These are phyloP conservation scores for Chalcis sispes DNA, from an alignment of 2,888 invertebrate genomes.

Conservation along the genomic window DNA sequence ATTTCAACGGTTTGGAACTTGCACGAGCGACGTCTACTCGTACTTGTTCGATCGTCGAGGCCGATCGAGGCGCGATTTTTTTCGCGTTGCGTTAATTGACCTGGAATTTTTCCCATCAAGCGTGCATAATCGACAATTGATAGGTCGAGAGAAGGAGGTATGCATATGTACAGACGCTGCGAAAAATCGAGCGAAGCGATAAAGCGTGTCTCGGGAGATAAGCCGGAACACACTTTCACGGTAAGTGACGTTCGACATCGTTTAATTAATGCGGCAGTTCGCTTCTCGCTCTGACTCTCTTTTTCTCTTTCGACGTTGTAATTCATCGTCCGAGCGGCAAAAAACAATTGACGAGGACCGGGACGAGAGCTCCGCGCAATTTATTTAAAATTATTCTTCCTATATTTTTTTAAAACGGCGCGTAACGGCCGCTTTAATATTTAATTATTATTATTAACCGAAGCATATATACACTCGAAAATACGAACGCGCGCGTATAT, in stretches of 20 bases:
- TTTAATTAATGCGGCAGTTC: constrained; percentile 35
- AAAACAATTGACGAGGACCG: too few relatives aligned
- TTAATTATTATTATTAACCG: too few relatives aligned
- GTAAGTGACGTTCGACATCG: constrained; percentile 19
- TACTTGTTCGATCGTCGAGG: not conserved
- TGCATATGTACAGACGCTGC: not conserved
- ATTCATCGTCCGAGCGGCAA: not conserved
- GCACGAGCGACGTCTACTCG: constrained; percentile 61
- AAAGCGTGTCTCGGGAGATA: constrained; percentile 6
- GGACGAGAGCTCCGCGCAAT: too few relatives aligned
- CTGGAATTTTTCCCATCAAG: constrained; percentile 8
- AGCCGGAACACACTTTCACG: constrained; percentile 16
- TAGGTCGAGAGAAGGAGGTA: not conserved
- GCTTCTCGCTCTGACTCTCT: not conserved
- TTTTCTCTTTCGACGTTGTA: not conserved
- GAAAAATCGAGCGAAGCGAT: constrained; percentile 8
- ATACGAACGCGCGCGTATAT: too few relatives aligned
- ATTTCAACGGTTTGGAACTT: constrained; percentile 63
- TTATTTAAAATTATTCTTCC: not conserved
- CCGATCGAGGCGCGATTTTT: not conserved
- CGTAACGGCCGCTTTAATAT: too few relatives aligned
- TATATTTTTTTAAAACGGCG: not conserved
- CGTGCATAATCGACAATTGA: constrained; percentile 32
- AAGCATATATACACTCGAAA: too few relatives aligned
- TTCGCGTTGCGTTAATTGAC: constrained; percentile 23